Percentiles rank a stretch among this genome's conserved stretches.
These are phyloP conservation scores for Argynnis bischoffii DNA, from an alignment of 2,888 invertebrate species.

Conservation along the genomic window DNA sequence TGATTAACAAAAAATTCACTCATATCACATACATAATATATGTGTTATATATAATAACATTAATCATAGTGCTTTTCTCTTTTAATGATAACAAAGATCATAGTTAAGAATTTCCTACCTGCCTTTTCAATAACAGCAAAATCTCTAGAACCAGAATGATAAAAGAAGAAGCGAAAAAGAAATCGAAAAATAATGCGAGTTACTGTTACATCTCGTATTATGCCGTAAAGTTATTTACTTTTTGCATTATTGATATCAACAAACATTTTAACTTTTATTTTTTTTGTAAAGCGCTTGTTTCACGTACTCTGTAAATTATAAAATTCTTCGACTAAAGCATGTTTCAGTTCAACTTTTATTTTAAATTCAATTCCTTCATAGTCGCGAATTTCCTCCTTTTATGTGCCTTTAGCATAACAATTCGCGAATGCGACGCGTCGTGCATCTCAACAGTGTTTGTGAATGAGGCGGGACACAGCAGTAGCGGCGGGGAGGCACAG, in stretches of 20 bases:
- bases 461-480: neutral
- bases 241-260: neutral
- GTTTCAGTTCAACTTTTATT: conserved; percentile 16
- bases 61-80: too few species aligned
- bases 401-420: conserved; percentile 23
- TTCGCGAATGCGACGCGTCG: conserved; percentile 12
- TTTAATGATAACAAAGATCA: too few species aligned
- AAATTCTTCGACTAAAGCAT: conserved; percentile 16
- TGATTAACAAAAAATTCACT: too few species aligned
- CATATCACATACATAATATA: too few species aligned
- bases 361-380: conserved; percentile 23
- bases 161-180: too few species aligned
- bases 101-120: too few species aligned
- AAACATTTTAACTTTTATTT: neutral
- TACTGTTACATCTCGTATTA: too few species aligned
- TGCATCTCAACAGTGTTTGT: conserved; percentile 3
- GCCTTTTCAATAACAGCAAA: too few species aligned
- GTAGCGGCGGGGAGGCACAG: neutral
- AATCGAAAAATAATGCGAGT: too few species aligned
- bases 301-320: conserved; percentile 5
- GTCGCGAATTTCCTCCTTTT: conserved; percentile 18
- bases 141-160: too few species aligned
- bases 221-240: neutral
- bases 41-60: too few species aligned
- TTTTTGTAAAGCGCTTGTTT: neutral